Evolutionary conservation across 2,113 vertebrate species (phyloP).

Genomic region (Serinus canaria): DNA sequence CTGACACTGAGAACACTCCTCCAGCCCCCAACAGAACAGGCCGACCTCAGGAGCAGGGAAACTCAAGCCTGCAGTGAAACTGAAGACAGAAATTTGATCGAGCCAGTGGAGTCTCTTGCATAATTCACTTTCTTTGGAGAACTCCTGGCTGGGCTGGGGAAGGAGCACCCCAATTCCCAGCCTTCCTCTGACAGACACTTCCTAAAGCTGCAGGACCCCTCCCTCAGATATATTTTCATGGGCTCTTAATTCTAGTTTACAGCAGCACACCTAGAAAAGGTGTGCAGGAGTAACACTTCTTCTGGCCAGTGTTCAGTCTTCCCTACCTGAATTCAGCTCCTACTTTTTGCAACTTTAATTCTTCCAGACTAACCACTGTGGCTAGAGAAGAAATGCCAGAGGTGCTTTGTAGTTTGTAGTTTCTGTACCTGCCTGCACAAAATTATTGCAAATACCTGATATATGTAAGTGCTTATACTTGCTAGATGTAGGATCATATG

Average conservation of each 20-base stretch:
- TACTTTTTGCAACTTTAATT: background rate
- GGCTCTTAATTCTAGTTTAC: background rate
- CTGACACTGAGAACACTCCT: fast-evolving
- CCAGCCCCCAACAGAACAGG: background rate
- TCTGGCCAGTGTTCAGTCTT: background rate
- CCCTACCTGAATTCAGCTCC: background rate
- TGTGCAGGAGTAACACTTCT: background rate
- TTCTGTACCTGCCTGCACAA: background rate
- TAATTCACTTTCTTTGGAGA: constrained; percentile 52
- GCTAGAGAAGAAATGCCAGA: background rate
- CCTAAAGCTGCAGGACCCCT: background rate
- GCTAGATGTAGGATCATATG: fast-evolving
- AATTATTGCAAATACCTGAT: background rate
- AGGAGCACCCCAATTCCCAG: background rate
- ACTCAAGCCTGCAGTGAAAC: constrained; percentile 64
- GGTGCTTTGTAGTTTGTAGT: background rate
- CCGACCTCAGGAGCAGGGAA: background rate
- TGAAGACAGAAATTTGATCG: constrained; percentile 29
- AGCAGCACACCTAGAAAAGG: background rate
- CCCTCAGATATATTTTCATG: fast-evolving
- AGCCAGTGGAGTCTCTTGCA: constrained; percentile 39
- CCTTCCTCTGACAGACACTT: background rate
- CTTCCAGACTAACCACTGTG: background rate
- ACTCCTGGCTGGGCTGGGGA: background rate
- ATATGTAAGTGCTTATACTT: background rate